A percentile compares a stretch with the other conserved stretches of the same genome.
Conservation (phyloP, 2,113 vertebrate genomes). For the Cynocephalus volans region DNA sequence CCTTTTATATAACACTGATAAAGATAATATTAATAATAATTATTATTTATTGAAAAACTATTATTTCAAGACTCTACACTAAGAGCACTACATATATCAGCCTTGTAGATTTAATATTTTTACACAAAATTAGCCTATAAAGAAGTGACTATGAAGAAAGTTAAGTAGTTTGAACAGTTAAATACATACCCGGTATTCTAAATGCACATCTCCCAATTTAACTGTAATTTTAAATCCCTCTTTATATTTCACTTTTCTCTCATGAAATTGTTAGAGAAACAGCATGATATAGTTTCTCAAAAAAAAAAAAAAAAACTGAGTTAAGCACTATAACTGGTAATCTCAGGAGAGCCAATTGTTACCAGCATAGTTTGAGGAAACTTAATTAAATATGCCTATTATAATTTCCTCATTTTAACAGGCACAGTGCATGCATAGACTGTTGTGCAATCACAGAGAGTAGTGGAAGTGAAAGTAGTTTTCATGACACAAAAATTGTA, state of each 20-base stretch:
- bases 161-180: neutral
- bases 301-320: neutral
- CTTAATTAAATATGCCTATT: neutral
- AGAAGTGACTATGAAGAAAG: neutral
- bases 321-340: neutral
- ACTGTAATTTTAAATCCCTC: neutral
- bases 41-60: neutral
- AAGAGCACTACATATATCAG: neutral
- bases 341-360: neutral
- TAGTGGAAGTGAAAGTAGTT: neutral
- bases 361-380: neutral
- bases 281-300: neutral
- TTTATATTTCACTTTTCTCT: neutral
- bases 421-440: neutral
- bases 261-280: neutral
- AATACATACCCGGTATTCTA: neutral
- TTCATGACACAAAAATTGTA: neutral
- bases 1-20: neutral
- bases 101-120: neutral
- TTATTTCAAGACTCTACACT: neutral
- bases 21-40: neutral
- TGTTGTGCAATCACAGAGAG: neutral
- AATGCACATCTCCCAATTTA: neutral
- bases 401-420: neutral
- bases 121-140: neutral